A percentile compares a stretch with the other conserved stretches of the same genome.
Evolutionary conservation across 2,888 invertebrate genomes (phyloP).

Genomic region (Gastrophysa polygoni): DNA sequence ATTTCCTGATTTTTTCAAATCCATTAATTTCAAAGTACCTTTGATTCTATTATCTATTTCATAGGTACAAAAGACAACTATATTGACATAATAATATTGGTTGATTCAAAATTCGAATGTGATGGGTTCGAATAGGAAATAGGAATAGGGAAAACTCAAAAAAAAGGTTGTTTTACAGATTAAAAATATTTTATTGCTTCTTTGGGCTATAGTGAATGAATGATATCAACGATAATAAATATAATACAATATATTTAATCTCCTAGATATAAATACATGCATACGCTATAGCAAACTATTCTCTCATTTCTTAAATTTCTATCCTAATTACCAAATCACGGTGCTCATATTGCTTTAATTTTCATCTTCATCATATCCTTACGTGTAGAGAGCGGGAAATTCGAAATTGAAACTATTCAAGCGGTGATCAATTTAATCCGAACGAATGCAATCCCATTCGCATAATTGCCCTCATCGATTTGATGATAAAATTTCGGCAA

Average conservation of each 20-base stretch:
- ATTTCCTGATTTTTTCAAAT: too few relatives aligned
- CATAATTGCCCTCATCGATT: not conserved
- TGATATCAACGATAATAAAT: conserved; percentile 11
- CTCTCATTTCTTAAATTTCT: conserved; percentile 25
- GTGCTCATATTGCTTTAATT: not conserved
- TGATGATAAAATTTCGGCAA: not conserved
- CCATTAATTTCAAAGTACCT: too few relatives aligned
- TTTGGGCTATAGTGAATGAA: conserved; percentile 55
- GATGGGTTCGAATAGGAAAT: too few relatives aligned
- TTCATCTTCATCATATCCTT: not conserved
- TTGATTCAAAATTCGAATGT: too few relatives aligned
- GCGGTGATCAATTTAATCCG: not conserved
- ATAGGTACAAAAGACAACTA: too few relatives aligned
- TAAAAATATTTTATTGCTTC: conserved; percentile 59
- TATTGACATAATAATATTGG: too few relatives aligned
- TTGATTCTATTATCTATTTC: too few relatives aligned
- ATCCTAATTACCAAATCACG: not conserved
- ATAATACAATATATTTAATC: conserved; percentile 45
- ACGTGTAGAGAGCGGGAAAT: not conserved
- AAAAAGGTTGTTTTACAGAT: conserved; percentile 46
- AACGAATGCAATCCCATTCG: not conserved
- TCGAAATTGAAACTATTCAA: not conserved
- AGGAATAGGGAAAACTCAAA: too few relatives aligned
- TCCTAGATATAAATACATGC: conserved; percentile 54
- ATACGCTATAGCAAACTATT: conserved; percentile 54